Evolutionary conservation across 2,113 vertebrate species (phyloP).

Genomic region (Myiozetetes cayanensis): DNA sequence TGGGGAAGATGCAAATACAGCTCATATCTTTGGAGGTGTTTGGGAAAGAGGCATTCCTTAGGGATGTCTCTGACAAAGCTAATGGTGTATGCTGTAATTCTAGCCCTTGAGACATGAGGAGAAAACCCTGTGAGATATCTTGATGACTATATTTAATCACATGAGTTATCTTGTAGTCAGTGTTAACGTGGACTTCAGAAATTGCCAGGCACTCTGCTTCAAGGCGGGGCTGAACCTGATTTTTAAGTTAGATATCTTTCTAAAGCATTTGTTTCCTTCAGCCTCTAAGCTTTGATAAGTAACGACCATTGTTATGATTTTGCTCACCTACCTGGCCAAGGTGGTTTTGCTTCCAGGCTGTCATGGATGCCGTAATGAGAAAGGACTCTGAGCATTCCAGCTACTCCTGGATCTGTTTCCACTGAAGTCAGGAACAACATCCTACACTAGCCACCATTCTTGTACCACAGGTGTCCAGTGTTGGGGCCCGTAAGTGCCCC

Average conservation of each 20-base stretch:
- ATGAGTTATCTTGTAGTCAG: neutral
- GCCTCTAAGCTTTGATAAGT: neutral
- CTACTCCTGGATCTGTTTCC: neutral
- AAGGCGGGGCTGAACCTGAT: neutral
- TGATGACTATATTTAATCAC: neutral
- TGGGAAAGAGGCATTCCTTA: neutral
- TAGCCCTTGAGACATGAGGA: neutral
- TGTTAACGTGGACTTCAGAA: neutral
- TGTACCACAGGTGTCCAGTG: accelerated
- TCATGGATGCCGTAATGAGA: neutral
- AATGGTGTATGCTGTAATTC: neutral
- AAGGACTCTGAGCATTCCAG: neutral
- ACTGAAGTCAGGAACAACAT: neutral
- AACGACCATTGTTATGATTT: neutral
- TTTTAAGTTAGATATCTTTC: neutral
- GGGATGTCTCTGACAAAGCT: neutral
- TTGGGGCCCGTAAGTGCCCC: neutral
- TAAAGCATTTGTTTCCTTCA: neutral
- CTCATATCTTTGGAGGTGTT: accelerated
- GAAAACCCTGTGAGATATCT: neutral
- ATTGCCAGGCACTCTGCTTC: neutral
- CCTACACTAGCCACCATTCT: neutral
- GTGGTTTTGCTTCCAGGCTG: neutral
- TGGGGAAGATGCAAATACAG: neutral
- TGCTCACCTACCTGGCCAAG: neutral